These are phyloP conservation scores for Pipistrellus pygmaeus DNA, from an alignment of 2,797 vertebrate genomes.

Conservation along the genomic window DNA sequence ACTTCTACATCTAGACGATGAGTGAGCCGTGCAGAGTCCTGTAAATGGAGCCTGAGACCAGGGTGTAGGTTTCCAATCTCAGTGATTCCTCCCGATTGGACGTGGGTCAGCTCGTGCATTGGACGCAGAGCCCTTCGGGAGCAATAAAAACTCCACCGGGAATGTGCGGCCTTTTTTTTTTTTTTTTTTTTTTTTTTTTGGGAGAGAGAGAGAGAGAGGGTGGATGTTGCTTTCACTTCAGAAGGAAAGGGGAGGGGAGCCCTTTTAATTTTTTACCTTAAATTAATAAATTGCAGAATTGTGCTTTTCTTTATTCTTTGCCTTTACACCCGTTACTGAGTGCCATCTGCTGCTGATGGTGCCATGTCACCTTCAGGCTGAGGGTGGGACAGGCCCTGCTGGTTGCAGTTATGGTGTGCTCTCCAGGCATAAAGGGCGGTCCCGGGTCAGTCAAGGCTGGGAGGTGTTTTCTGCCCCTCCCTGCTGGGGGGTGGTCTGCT, in stretches of 20 bases:
- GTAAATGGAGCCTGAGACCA: constrained; percentile 73
- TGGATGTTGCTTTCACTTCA: constrained; percentile 78
- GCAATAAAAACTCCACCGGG: constrained; percentile 88
- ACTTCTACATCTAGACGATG: constrained; percentile 59
- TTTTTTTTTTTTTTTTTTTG: no score
- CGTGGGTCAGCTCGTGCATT: constrained; percentile 83
- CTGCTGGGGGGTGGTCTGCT: no score
- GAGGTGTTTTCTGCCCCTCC: neutral
- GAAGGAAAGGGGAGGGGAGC: neutral
- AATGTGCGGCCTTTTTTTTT: constrained; percentile 70
- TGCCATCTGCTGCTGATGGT: neutral
- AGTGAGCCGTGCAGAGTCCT: constrained; percentile 73
- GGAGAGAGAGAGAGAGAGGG: neutral
- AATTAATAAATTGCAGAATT: constrained; percentile 42
- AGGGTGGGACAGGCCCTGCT: fast-evolving
- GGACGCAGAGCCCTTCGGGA: constrained; percentile 85
- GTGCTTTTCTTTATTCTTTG: neutral
- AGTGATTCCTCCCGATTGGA: constrained; percentile 82
- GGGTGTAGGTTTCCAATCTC: constrained; percentile 81
- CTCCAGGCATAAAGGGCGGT: no score
- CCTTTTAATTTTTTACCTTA: constrained; percentile 64
- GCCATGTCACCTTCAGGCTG: neutral
- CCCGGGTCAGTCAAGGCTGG: neutral
- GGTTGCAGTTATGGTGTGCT: fast-evolving
- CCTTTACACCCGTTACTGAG: neutral